These are phyloP conservation scores for Eurois occulta DNA, from an alignment of 2,888 invertebrate genomes.

Conservation along the genomic window DNA sequence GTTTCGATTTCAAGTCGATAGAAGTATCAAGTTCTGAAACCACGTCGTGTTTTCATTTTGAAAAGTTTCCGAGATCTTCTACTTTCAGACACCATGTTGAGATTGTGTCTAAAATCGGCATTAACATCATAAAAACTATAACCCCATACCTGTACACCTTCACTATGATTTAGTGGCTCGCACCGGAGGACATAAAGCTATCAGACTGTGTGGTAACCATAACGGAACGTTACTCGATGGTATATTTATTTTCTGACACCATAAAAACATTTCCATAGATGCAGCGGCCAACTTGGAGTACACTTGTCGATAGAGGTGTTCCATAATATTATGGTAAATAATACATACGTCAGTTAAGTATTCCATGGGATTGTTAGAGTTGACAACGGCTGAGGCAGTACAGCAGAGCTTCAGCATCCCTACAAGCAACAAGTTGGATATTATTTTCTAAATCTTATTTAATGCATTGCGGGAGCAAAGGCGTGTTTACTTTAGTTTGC, in stretches of 20 bases:
- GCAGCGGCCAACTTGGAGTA: conserved; percentile 65
- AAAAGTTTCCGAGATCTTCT: neutral
- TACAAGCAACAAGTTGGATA: neutral
- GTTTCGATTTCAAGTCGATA: neutral
- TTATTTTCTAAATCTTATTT: neutral
- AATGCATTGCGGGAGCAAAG: neutral
- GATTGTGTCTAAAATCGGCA: conserved; percentile 14
- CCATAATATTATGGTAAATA: neutral
- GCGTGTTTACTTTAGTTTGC: neutral
- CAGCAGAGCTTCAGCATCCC: neutral
- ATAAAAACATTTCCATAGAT: conserved; percentile 72
- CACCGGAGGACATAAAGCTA: conserved; percentile 62
- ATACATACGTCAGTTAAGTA: neutral
- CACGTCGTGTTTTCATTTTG: neutral
- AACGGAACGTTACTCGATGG: conserved; percentile 44
- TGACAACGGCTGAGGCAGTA: neutral
- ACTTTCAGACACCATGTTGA: neutral
- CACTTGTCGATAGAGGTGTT: conserved; percentile 24
- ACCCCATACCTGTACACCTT: conserved; percentile 7
- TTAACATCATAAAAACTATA: conserved; percentile 23
- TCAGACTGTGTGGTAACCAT: conserved; percentile 54
- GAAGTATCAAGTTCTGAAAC: neutral
- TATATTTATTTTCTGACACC: conserved; percentile 69
- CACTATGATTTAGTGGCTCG: conserved; percentile 33
- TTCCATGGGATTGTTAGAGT: neutral